These are phyloP conservation scores for Thalassoma bifasciatum DNA, from an alignment of 2,113 vertebrate genomes.

Conservation along the genomic window DNA sequence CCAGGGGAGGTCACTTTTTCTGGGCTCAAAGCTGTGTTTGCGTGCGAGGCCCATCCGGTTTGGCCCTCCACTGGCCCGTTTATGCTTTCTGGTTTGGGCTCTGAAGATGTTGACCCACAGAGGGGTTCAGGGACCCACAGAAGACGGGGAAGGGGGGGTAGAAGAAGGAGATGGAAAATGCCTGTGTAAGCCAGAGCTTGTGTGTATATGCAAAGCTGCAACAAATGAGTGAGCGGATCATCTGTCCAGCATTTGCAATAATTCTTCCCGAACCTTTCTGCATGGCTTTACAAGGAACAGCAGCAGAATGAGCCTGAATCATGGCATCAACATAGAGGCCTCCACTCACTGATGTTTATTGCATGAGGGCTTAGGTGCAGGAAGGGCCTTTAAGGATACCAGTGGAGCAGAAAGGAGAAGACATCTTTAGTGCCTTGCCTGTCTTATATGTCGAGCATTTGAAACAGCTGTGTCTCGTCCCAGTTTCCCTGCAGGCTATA, in stretches of 20 bases:
- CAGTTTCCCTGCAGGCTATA: slow-evolving; percentile 21
- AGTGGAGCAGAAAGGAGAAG: slow-evolving; percentile 71
- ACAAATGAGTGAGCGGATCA: slow-evolving; percentile 36
- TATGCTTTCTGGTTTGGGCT: slow-evolving; percentile 55
- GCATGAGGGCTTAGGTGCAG: slow-evolving; percentile 66
- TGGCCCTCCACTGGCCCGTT: slow-evolving; percentile 41
- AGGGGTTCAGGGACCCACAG: slow-evolving; percentile 45
- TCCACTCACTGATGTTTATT: slow-evolving; percentile 72
- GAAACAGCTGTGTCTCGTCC: slow-evolving; percentile 64
- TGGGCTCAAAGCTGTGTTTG: slow-evolving; percentile 31
- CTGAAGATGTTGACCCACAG: slow-evolving; percentile 47
- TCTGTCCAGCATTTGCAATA: slow-evolving; percentile 35
- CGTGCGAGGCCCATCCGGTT: slow-evolving; percentile 48
- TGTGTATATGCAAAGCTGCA: slow-evolving; percentile 18
- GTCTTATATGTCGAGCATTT: slow-evolving; percentile 61
- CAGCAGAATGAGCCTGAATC: slow-evolving; percentile 69
- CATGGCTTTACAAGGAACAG: slow-evolving; percentile 65
- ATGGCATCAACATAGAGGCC: slow-evolving; percentile 49
- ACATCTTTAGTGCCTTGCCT: slow-evolving; percentile 66
- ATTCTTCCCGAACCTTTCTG: slow-evolving; percentile 47
- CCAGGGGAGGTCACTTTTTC: slow-evolving; percentile 11
- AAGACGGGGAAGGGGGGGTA: slow-evolving; percentile 51
- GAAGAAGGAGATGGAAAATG: slow-evolving; percentile 60
- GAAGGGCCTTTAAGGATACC: slow-evolving; percentile 63
- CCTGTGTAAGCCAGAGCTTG: slow-evolving; percentile 29